Base-by-base conservation (phyloP, 2,113 vertebrate species). In the Nestor notabilis region DNA sequence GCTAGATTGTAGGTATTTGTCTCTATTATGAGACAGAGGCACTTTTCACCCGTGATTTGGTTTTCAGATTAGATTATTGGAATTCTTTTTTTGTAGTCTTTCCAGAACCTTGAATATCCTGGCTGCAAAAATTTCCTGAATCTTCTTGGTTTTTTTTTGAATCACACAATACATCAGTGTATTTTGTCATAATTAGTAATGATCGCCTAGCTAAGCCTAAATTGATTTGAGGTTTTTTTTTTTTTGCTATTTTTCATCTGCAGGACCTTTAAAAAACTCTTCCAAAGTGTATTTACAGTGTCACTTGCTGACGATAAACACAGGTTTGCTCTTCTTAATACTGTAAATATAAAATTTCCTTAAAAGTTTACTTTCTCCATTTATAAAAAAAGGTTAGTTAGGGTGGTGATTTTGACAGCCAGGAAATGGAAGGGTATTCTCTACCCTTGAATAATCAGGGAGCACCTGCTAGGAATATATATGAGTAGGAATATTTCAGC, bases 31-130 rank as follows among this genome's bases (percentile, higher is more conserved):
- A 86, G 83, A 28, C 47, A 88, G 46, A 83, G 25, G 29, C 74
- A 58, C 24, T 94, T 97, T 94, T 95, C 64, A 77, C 27, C 66
- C 29, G 68, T 93, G 69, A 89, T 64, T 63, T 81, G 31, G 84
- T 41, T 95, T 96, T 96, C 74, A 71, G 63, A 82, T 96, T 89
- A 92, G 90, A 81, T 96, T 90, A 93, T 25, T 65, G n/a, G 39
- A 70, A 88, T 96, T 86, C 49, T 94, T 89, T 61, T 31, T 91
- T 87, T 74, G 18, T 24, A 33, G 23, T 66, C 50, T 86, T 97
- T 95, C 17, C 29, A 81, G 87, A 96, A 95, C n/a, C 28, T 64
- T 87, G 60, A 79, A 63, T 91, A 75, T 89, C 84, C 89, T 83
- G 75, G 24, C 23, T 90, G 69, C 31, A 81, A 80, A 96, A 90